phyloP scores from a whole-genome alignment of 92 coral and sea anemone genomes.

The Parazoanthus atlanticus region DNA sequence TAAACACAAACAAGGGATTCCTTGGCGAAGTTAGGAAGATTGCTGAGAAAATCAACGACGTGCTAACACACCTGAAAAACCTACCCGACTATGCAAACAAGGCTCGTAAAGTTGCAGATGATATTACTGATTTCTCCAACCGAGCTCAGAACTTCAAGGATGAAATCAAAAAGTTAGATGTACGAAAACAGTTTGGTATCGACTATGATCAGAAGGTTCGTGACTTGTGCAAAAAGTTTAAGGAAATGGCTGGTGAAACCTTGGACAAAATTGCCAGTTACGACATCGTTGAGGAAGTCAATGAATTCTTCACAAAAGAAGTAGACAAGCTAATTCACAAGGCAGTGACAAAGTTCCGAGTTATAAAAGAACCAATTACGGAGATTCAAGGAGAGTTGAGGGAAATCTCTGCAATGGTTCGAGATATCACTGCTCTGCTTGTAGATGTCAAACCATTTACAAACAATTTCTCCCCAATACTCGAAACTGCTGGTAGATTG shows the following conservation, averaged over 20 bases:
- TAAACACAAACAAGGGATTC: conserved; percentile 85
- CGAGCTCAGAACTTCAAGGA: conserved; percentile 71
- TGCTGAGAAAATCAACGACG: conserved; percentile 75
- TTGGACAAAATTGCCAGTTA: conserved; percentile 71
- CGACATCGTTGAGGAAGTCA: conserved; percentile 68
- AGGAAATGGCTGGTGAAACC: conserved; percentile 69
- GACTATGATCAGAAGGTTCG: conserved; percentile 79
- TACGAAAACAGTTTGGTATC: conserved; percentile 67
- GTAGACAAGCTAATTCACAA: conserved; percentile 76
- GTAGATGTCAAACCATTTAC: conserved; percentile 85
- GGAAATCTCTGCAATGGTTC: conserved; percentile 69
- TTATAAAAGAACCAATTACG: conserved; percentile 74
- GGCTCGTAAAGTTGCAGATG: conserved; percentile 88
- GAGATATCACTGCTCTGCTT: conserved; percentile 69
- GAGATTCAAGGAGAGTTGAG: conserved; percentile 74
- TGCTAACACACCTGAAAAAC: conserved; percentile 64
- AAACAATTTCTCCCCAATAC: conserved; percentile 76
- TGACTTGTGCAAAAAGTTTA: conserved; percentile 82
- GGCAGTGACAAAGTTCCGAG: conserved; percentile 73
- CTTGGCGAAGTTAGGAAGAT: conserved; percentile 75
- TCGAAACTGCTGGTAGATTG: conserved; percentile 72
- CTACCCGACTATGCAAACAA: conserved; percentile 86
- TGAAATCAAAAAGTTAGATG: conserved; percentile 80
- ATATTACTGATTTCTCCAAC: conserved; percentile 75
- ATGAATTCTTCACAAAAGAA: conserved; percentile 70